Evolutionary conservation across 2,113 vertebrate species (phyloP).

Genomic region (Eudyptes chrysolophus): DNA sequence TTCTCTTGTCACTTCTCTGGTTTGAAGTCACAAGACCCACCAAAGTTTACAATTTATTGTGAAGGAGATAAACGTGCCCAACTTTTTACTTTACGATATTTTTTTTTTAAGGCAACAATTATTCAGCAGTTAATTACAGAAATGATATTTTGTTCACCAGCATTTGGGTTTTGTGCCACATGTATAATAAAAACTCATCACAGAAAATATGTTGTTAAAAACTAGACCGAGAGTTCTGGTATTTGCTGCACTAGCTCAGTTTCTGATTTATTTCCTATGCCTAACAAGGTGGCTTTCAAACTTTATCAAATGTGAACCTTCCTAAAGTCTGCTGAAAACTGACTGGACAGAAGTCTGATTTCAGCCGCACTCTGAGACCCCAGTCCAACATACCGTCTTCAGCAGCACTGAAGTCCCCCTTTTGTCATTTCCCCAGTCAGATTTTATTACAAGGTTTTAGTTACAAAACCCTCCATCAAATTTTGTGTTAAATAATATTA

Average conservation of each 20-base stretch:
- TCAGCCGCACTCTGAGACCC: background rate
- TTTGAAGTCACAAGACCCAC: background rate
- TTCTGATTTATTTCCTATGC: background rate
- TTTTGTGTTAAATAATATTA: slow-evolving; percentile 46
- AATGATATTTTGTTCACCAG: background rate
- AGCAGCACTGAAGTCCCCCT: background rate
- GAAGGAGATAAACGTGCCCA: background rate
- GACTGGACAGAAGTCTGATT: background rate
- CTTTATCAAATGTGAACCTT: background rate
- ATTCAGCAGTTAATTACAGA: background rate
- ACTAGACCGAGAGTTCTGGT: background rate
- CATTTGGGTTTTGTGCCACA: background rate
- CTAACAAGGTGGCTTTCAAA: background rate
- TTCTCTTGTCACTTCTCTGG: background rate
- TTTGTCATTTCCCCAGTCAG: background rate
- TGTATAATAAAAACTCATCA: background rate
- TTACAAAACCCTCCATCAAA: slow-evolving; percentile 34
- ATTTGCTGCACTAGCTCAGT: background rate
- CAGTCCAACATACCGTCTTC: background rate
- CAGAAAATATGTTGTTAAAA: slow-evolving; percentile 18
- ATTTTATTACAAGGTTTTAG: slow-evolving; percentile 32
- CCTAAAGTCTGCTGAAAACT: background rate
- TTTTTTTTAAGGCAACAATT: background rate
- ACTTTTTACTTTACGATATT: background rate
- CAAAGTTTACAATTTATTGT: background rate